These are phyloP conservation scores for Eptesicus fuscus DNA, from an alignment of 2,113 vertebrate genomes.

Conservation along the genomic window DNA sequence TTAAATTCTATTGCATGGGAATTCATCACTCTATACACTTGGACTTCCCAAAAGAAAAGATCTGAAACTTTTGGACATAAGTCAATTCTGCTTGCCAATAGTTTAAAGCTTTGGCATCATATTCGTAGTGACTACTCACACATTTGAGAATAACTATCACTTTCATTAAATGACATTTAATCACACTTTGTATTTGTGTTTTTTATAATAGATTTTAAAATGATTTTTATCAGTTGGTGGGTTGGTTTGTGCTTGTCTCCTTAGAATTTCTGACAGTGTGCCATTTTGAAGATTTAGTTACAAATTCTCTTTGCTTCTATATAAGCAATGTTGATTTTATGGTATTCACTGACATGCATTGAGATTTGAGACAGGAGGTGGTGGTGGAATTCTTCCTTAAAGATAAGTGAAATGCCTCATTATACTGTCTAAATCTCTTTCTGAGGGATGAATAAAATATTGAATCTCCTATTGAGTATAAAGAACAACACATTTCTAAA, in stretches of 20 bases:
- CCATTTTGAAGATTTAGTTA: not conserved
- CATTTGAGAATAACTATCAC: not conserved
- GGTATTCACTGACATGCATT: not conserved
- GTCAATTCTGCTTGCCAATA: constrained; percentile 18
- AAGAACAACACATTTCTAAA: not conserved
- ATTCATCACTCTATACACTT: not conserved
- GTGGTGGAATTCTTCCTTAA: not conserved
- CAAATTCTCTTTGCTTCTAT: not conserved
- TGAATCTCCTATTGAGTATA: not conserved
- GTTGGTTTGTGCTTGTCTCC: constrained; percentile 11
- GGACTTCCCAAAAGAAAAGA: constrained; percentile 3
- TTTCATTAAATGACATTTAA: constrained; percentile 47
- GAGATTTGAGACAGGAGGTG: not conserved
- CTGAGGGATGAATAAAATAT: not conserved
- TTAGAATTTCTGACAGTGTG: not conserved
- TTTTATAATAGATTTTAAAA: constrained; percentile 12
- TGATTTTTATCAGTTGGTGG: constrained; percentile 33
- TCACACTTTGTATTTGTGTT: constrained; percentile 42
- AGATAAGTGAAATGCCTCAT: not conserved
- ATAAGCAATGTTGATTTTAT: not conserved
- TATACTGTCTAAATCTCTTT: not conserved
- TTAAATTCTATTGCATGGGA: not conserved
- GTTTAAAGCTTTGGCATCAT: not conserved
- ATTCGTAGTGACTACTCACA: not conserved
- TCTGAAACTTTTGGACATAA: not conserved